Conservation (phyloP, 2,888 invertebrate species). For the Drosophila macrothrix region DNA sequence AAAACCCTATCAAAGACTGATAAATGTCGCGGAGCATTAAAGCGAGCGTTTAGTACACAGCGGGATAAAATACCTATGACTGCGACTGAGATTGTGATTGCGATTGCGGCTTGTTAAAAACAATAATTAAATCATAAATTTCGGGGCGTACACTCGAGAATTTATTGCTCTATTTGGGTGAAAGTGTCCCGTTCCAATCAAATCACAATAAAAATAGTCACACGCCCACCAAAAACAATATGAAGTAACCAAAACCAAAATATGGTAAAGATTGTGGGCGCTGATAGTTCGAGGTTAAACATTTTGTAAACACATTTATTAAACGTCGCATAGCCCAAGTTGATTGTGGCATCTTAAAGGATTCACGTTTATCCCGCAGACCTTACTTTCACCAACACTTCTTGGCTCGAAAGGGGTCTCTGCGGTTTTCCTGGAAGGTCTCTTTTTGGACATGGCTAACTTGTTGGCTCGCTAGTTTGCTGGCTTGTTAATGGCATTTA, state of each 20-base stretch:
- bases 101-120: conserved; percentile 37
- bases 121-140: conserved; percentile 78
- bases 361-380: conserved; percentile 18
- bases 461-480: conserved; percentile 1
- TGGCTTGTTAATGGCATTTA: conserved; percentile 76
- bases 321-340: conserved; percentile 44
- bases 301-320: conserved; percentile 59
- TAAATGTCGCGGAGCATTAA: conserved; percentile 58
- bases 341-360: conserved; percentile 27
- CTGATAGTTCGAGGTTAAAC: conserved; percentile 39
- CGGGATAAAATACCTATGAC: conserved; percentile 29
- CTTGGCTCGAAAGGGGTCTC: conserved; percentile 29
- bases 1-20: conserved; percentile 56
- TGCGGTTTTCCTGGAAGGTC: conserved; percentile 62
- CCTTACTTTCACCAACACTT: not conserved
- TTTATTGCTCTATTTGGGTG: conserved; percentile 75
- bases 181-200: conserved; percentile 56
- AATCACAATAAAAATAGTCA: conserved; percentile 73
- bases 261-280: conserved; percentile 21
- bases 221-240: conserved; percentile 55
- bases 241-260: not conserved
- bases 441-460: conserved; percentile 14
- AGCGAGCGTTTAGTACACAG: conserved; percentile 58
- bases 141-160: conserved; percentile 34
- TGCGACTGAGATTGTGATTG: not conserved